These are phyloP conservation scores for Akabosia matsudoensis DNA, from an alignment of 1,140 invertebrate genomes.

Conservation along the genomic window DNA sequence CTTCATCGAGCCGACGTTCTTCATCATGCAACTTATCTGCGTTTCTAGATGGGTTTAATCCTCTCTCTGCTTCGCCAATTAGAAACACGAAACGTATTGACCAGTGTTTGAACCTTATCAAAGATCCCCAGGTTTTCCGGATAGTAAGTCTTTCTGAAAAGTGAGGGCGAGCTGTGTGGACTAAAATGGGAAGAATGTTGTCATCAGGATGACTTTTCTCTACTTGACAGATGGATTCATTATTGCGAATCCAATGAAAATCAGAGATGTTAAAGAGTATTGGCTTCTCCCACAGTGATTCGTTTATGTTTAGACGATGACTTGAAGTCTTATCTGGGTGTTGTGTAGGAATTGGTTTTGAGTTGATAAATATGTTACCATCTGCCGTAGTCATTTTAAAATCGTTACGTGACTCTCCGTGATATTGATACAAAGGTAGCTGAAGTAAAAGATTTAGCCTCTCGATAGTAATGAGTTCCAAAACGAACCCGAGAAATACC, in stretches of 20 bases:
- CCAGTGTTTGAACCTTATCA: constrained; percentile 36
- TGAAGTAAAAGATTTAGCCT: not conserved
- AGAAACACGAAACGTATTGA: constrained; percentile 50
- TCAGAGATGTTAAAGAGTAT: not conserved
- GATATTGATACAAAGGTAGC: not conserved
- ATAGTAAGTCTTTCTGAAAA: constrained; percentile 51
- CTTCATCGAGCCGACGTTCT: constrained; percentile 27
- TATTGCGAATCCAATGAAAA: not conserved
- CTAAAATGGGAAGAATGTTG: not conserved
- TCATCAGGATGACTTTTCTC: not conserved
- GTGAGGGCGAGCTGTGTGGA: constrained; percentile 53
- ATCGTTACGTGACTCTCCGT: no score
- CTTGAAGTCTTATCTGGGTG: not conserved
- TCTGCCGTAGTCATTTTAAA: no score
- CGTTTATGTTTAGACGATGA: not conserved
- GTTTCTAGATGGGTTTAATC: not conserved
- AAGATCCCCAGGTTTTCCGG: constrained; percentile 48
- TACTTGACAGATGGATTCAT: not conserved
- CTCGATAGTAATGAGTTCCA: not conserved
- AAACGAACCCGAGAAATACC: not conserved
- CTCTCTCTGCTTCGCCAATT: constrained; percentile 40
- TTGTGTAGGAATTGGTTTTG: no score
- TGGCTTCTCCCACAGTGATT: not conserved
- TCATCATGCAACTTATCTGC: constrained; percentile 6
- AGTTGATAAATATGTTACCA: no score